Percentiles rank a stretch among this genome's conserved stretches.
Evolutionary conservation across 2,113 vertebrate genomes (phyloP).

Genomic region (Hiodon tergisus): DNA sequence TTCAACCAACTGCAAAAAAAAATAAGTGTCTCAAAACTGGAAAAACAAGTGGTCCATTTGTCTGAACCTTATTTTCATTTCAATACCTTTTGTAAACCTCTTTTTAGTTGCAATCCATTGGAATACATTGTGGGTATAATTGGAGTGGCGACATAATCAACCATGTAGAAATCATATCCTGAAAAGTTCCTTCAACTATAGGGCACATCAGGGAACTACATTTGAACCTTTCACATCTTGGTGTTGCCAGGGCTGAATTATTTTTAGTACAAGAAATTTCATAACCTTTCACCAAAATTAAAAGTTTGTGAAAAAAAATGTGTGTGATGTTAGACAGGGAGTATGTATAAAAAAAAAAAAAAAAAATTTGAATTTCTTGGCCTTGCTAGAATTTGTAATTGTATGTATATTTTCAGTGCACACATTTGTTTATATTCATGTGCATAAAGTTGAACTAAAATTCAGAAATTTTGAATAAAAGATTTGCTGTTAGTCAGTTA

Average conservation of each 20-base stretch:
- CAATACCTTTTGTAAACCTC: background rate
- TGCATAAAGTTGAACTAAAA: too few species aligned
- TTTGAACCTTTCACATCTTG: background rate
- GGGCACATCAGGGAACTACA: background rate
- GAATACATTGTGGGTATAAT: slow-evolving; percentile 1
- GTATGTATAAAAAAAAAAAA: too few species aligned
- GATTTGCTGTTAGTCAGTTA: background rate
- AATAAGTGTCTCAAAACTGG: background rate
- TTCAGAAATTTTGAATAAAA: background rate
- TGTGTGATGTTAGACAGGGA: background rate
- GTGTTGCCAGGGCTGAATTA: background rate
- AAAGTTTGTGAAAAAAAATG: background rate
- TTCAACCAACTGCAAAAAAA: too few species aligned
- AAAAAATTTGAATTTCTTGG: background rate
- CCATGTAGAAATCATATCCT: background rate
- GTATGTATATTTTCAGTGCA: too few species aligned
- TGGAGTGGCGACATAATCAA: background rate
- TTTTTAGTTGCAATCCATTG: background rate
- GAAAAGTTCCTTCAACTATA: too few species aligned
- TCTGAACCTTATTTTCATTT: background rate
- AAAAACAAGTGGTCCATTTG: background rate
- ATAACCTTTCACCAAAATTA: background rate
- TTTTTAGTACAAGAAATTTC: background rate
- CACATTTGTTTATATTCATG: too few species aligned
- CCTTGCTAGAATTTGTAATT: background rate